These are phyloP conservation scores for Lepeophtheirus nordmannii DNA, from an alignment of 2,888 invertebrate genomes.

Conservation along the genomic window DNA sequence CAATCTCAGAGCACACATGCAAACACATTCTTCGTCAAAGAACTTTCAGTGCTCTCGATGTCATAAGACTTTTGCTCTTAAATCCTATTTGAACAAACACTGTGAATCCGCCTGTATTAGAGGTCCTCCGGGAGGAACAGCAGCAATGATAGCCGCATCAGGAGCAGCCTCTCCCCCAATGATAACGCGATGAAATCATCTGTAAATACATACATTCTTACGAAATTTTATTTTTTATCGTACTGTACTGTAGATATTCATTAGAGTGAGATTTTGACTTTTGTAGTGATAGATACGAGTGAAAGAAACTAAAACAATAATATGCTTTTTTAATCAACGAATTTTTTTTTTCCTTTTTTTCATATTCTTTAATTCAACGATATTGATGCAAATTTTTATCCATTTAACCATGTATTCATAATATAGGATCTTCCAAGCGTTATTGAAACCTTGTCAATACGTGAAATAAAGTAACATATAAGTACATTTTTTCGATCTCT, in stretches of 20 bases:
- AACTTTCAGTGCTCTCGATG: conserved; percentile 74
- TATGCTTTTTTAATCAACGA: not conserved
- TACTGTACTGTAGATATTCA: not conserved
- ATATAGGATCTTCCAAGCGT: no score
- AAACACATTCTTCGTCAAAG: conserved; percentile 80
- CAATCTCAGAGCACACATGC: conserved; percentile 84
- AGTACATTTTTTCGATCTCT: no score
- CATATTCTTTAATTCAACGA: no score
- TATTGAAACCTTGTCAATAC: no score
- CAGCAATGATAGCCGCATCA: not conserved
- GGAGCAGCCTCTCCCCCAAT: not conserved
- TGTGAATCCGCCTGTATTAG: conserved; percentile 69
- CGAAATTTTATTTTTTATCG: not conserved
- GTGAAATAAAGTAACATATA: no score
- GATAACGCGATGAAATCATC: not conserved
- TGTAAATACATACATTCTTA: not conserved
- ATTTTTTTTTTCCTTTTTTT: not conserved
- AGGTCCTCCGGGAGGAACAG: conserved; percentile 25
- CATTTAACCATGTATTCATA: no score
- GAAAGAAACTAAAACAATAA: not conserved
- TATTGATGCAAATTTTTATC: no score
- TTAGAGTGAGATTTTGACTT: not conserved
- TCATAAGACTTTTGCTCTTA: conserved; percentile 78
- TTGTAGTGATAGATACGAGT: conserved; percentile 5
- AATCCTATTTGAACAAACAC: conserved; percentile 88